These are phyloP conservation scores for Leptinotarsa tumamoca DNA, from an alignment of 2,888 invertebrate species.

Conservation along the genomic window DNA sequence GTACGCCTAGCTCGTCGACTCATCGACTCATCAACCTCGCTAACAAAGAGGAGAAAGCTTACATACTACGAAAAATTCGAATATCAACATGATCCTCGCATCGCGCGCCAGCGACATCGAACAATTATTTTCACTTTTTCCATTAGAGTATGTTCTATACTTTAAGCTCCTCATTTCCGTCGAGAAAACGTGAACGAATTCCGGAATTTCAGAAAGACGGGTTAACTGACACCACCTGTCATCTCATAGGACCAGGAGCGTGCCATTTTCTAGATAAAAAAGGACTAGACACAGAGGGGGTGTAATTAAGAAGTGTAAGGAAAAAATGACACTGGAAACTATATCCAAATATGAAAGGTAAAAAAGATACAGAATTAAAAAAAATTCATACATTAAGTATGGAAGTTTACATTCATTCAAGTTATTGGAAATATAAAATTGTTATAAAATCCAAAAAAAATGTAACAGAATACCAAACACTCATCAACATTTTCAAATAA, in stretches of 20 bases:
- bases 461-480: too few species aligned
- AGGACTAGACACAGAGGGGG: not conserved
- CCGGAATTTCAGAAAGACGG: not conserved
- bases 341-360: too few species aligned
- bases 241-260: not conserved
- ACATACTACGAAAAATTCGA: not conserved
- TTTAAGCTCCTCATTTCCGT: not conserved
- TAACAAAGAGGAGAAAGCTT: slow-evolving; percentile 12
- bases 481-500: too few species aligned
- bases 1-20: not conserved
- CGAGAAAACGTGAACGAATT: not conserved
- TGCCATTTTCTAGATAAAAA: not conserved
- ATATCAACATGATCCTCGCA: not conserved
- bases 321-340: not conserved
- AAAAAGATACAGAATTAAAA: too few species aligned
- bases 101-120: not conserved
- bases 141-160: not conserved
- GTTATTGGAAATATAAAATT: too few species aligned
- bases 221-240: not conserved
- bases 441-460: too few species aligned
- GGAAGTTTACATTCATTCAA: too few species aligned
- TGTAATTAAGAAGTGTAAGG: not conserved
- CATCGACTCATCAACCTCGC: not conserved
- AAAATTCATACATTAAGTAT: too few species aligned
- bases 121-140: slow-evolving; percentile 17